These are phyloP conservation scores for Tachyglossus aculeatus DNA, from an alignment of 2,797 vertebrate genomes.

Conservation along the genomic window DNA sequence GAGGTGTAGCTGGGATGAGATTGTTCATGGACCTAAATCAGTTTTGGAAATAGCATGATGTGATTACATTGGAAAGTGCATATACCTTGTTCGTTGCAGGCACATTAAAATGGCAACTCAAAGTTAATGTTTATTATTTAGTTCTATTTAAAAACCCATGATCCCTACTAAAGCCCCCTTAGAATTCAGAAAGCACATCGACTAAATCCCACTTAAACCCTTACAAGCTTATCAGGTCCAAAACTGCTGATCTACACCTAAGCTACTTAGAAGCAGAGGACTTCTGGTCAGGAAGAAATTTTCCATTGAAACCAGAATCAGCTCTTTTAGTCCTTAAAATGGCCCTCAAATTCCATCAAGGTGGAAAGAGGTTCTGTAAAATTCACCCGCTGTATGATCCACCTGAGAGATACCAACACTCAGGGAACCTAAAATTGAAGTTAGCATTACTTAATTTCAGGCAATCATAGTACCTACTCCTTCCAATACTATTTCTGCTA, in stretches of 20 bases:
- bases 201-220: neutral
- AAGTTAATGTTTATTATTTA: accelerated
- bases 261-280: neutral
- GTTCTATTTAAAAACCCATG: slow-evolving; percentile 7
- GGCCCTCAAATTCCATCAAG: slow-evolving; percentile 7
- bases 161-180: neutral
- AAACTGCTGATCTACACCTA: neutral
- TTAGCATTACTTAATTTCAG: neutral
- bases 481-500: neutral
- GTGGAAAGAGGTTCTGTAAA: neutral
- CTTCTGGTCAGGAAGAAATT: slow-evolving; percentile 6
- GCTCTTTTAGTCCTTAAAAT: slow-evolving; percentile 5
- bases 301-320: slow-evolving; percentile 16
- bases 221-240: neutral
- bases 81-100: neutral
- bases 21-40: neutral
- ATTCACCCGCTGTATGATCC: neutral
- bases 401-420: neutral
- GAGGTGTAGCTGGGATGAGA: neutral
- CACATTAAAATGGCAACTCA: neutral
- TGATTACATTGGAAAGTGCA: neutral
- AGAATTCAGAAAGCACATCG: neutral
- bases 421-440: neutral
- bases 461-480: neutral
- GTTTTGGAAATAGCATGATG: neutral